Evolutionary conservation across 2,797 vertebrate genomes (phyloP).

Genomic region (Sitta carolinensis): DNA sequence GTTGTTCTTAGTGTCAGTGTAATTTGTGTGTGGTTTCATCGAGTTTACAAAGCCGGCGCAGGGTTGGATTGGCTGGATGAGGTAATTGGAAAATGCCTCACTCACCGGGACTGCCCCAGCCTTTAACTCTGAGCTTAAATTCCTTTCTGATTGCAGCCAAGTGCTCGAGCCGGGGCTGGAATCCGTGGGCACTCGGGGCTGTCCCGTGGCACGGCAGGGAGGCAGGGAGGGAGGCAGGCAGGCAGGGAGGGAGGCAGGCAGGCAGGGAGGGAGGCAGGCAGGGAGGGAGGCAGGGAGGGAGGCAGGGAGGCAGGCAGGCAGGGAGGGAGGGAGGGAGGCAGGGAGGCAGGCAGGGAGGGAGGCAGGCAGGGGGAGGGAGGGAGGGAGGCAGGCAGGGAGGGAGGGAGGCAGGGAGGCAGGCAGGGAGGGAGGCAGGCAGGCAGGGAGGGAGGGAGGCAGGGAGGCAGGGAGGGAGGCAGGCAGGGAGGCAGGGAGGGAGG

Average conservation of each 20-base stretch:
- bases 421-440: neutral
- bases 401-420: too few species aligned
- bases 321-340: too few species aligned
- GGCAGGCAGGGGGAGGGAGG: too few species aligned
- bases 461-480: too few species aligned
- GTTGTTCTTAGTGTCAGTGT: neutral
- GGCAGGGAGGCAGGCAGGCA: neutral
- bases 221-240: neutral
- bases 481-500: neutral
- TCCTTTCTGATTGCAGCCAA: neutral
- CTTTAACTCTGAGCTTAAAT: neutral
- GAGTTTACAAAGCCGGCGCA: neutral
- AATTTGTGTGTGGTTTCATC: slow-evolving; percentile 28
- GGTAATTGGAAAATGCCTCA: neutral
- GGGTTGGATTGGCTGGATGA: neutral
- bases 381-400: too few species aligned
- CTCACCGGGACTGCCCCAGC: neutral
- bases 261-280: neutral
- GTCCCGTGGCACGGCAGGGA: neutral
- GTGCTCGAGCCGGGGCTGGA: fast-evolving
- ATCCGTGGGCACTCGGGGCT: fast-evolving
- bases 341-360: neutral
- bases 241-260: too few species aligned
- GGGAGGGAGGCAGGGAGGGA: too few species aligned
- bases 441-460: neutral